phyloP scores from a whole-genome alignment of 1,140 invertebrate genomes.

The Temnothorax curvispinosus region DNA sequence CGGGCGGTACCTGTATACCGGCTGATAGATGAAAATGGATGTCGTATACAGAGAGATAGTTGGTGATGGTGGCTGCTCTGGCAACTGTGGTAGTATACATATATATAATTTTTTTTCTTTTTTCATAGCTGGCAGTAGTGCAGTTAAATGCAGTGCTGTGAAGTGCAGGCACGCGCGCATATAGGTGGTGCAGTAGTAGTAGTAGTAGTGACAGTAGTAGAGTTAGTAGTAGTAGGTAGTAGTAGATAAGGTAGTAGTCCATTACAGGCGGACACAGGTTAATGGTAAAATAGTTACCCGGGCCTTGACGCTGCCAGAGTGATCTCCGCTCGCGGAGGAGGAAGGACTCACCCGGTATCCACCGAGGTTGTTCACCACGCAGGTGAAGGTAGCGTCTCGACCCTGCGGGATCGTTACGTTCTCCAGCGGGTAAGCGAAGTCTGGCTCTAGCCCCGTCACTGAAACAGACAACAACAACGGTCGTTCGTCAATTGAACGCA shows the following conservation, averaged over 20 bases:
- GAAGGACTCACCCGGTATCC: constrained; percentile 97
- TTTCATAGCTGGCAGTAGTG: constrained; percentile 76
- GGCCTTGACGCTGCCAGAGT: constrained; percentile 88
- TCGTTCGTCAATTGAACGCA: neutral
- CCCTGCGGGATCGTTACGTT: constrained; percentile 95
- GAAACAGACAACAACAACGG: constrained; percentile 74
- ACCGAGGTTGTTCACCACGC: constrained; percentile 95
- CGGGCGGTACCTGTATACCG: constrained; percentile 45
- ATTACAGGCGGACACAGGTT: constrained; percentile 83
- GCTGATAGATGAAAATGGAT: constrained; percentile 70
- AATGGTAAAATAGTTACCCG: constrained; percentile 84
- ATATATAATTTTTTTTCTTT: constrained; percentile 21
- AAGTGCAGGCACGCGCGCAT: constrained; percentile 76
- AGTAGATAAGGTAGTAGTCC: constrained; percentile 79
- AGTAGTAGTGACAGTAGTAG: constrained; percentile 62
- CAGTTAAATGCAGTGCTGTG: constrained; percentile 77
- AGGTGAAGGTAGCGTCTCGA: constrained; percentile 95
- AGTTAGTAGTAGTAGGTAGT: constrained; percentile 65
- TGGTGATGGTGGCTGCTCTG: constrained; percentile 68
- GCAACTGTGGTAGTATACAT: constrained; percentile 63
- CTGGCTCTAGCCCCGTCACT: constrained; percentile 91
- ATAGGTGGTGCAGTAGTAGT: constrained; percentile 74
- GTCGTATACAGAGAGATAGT: constrained; percentile 62
- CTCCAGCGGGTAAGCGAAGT: constrained; percentile 93
- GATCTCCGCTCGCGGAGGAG: constrained; percentile 88